phyloP scores from a whole-genome alignment of 2,113 vertebrate genomes.

The Mirounga angustirostris region DNA sequence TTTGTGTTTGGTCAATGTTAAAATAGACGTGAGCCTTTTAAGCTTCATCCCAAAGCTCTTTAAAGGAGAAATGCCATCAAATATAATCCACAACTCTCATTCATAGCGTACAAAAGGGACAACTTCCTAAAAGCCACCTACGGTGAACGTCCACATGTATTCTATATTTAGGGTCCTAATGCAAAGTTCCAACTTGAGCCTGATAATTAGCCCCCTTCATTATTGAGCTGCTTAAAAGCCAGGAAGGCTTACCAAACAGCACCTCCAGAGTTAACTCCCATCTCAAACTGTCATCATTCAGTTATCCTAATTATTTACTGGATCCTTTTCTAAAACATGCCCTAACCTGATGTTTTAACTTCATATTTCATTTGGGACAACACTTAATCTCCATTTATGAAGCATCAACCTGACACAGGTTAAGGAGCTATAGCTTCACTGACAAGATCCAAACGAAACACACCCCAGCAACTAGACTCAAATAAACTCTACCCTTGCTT shows the following conservation, averaged over 20 bases:
- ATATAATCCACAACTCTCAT: conserved; percentile 66
- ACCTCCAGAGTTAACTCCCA: conserved; percentile 88
- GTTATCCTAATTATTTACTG: conserved; percentile 83
- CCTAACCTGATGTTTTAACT: conserved; percentile 84
- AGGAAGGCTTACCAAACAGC: conserved; percentile 82
- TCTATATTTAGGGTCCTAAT: conserved; percentile 42
- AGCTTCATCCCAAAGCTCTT: conserved; percentile 70
- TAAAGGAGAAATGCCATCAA: conserved; percentile 79
- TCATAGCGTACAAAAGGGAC: conserved; percentile 68
- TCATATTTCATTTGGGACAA: conserved; percentile 85
- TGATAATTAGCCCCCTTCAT: conserved; percentile 81
- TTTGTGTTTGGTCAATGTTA: conserved; percentile 56
- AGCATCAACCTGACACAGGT: conserved; percentile 82
- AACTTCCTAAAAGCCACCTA: conserved; percentile 64
- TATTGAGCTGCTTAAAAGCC: conserved; percentile 78
- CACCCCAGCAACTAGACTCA: conserved; percentile 75
- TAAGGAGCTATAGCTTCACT: conserved; percentile 75
- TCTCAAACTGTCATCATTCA: conserved; percentile 88
- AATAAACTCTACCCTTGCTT: conserved; percentile 80
- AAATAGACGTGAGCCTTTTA: conserved; percentile 77
- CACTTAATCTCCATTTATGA: conserved; percentile 85
- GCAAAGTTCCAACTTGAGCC: conserved; percentile 79
- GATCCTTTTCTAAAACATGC: conserved; percentile 84
- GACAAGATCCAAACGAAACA: conserved; percentile 79
- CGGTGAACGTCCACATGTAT: neutral